A percentile compares a stretch with the other conserved stretches of the same genome.
Evolutionary conservation across 2,113 vertebrate species (phyloP).

Genomic region (Casuarius casuarius): DNA sequence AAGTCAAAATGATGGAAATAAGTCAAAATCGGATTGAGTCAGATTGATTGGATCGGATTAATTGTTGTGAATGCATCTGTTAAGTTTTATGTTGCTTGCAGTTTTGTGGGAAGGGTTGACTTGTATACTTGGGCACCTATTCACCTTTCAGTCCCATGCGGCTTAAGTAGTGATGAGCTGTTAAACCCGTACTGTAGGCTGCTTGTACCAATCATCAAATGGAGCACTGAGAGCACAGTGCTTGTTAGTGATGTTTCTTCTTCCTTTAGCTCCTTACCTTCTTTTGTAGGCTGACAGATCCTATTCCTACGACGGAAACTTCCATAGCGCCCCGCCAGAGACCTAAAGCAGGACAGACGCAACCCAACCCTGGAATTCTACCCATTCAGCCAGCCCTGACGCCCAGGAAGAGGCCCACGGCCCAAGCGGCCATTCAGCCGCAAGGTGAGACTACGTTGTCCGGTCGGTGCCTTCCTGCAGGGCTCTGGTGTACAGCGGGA

Average conservation of each 20-base stretch:
- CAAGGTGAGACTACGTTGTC: background rate
- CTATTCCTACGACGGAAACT: constrained; percentile 92
- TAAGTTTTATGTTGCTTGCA: background rate
- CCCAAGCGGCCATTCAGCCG: constrained; percentile 75
- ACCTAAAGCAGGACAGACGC: constrained; percentile 94
- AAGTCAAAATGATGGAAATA: fast-evolving
- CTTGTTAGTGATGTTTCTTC: background rate
- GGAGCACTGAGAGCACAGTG: too few species aligned
- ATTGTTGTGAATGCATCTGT: background rate
- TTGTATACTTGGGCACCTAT: background rate
- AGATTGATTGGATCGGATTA: background rate
- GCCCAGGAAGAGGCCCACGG: constrained; percentile 89
- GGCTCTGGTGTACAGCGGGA: fast-evolving
- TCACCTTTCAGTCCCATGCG: background rate
- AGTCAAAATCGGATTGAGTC: background rate
- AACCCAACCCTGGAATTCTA: constrained; percentile 91
- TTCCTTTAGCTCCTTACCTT: background rate
- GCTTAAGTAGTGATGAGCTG: background rate
- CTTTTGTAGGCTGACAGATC: constrained; percentile 88
- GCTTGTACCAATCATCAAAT: background rate
- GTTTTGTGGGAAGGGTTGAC: background rate
- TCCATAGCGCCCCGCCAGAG: constrained; percentile 97
- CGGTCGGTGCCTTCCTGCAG: fast-evolving
- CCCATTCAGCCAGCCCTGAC: constrained; percentile 95
- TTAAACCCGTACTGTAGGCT: background rate